These are phyloP conservation scores for Eudasyphora cyanicolor DNA, from an alignment of 2,888 invertebrate species.

Conservation along the genomic window DNA sequence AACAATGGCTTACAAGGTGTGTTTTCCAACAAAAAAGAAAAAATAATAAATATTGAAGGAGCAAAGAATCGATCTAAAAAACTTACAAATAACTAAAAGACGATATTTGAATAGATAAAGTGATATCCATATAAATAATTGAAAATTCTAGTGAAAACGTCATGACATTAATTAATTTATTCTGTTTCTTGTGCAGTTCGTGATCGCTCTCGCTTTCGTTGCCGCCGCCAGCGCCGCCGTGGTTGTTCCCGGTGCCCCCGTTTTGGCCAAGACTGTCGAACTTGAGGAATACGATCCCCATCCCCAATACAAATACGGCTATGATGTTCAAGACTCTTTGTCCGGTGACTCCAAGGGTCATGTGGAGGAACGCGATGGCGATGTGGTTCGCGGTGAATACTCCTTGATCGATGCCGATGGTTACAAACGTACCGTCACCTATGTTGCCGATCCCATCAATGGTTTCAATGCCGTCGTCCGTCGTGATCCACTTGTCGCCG, in stretches of 20 bases:
- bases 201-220: conserved; percentile 38
- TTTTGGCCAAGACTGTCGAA: conserved; percentile 72
- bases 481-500: conserved; percentile 71
- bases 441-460: conserved; percentile 69
- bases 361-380: conserved; percentile 70
- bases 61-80: too few species aligned
- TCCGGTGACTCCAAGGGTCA: conserved; percentile 70
- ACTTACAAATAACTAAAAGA: too few species aligned
- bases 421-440: conserved; percentile 69
- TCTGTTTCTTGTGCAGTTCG: conserved; percentile 57
- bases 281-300: conserved; percentile 71
- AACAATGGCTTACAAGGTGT: conserved; percentile 74
- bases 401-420: conserved; percentile 71
- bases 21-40: conserved; percentile 44
- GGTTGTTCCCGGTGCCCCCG: conserved; percentile 64
- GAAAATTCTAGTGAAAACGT: neutral
- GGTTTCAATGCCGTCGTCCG: conserved; percentile 72
- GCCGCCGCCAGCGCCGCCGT: conserved; percentile 57
- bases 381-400: conserved; percentile 70
- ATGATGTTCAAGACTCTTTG: conserved; percentile 70
- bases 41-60: too few species aligned
- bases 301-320: conserved; percentile 71
- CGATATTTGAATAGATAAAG: too few species aligned
- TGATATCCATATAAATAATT: too few species aligned
- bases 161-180: conserved; percentile 12